Conservation (phyloP, 2,888 invertebrate genomes). For the Tipula helvola region DNA sequence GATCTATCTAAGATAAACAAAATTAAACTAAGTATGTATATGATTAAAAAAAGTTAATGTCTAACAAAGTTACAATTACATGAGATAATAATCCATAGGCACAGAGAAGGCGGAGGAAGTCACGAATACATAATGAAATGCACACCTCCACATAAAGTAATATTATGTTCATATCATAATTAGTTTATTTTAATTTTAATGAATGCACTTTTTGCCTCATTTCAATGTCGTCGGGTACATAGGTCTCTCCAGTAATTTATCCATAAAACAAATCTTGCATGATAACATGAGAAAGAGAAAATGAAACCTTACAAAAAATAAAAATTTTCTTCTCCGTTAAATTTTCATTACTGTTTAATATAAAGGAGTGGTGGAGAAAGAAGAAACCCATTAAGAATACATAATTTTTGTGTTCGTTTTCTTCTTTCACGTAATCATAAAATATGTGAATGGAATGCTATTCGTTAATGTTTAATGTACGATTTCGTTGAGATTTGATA, state of each 20-base stretch:
- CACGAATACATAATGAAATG: background rate
- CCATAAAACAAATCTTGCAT: background rate
- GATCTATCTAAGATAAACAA: background rate
- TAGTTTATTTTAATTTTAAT: background rate
- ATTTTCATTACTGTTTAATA: background rate
- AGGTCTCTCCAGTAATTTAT: background rate
- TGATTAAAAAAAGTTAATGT: background rate
- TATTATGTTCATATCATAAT: background rate
- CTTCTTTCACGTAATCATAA: background rate
- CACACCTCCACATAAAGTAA: background rate
- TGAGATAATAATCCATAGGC: background rate
- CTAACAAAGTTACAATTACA: background rate
- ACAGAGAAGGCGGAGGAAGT: background rate
- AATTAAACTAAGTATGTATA: background rate
- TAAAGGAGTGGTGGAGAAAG: background rate
- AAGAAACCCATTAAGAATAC: background rate
- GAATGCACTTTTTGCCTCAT: background rate
- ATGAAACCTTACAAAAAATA: background rate
- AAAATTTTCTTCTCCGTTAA: background rate
- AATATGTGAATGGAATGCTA: background rate
- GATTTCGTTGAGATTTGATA: background rate
- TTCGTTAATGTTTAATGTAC: background rate
- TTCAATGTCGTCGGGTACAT: background rate
- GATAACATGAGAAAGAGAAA: background rate
- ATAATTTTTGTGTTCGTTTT: background rate